A percentile compares a stretch with the other conserved stretches of the same genome.
phyloP scores from a whole-genome alignment of 2,888 invertebrate genomes.

The Apeira syringaria region DNA sequence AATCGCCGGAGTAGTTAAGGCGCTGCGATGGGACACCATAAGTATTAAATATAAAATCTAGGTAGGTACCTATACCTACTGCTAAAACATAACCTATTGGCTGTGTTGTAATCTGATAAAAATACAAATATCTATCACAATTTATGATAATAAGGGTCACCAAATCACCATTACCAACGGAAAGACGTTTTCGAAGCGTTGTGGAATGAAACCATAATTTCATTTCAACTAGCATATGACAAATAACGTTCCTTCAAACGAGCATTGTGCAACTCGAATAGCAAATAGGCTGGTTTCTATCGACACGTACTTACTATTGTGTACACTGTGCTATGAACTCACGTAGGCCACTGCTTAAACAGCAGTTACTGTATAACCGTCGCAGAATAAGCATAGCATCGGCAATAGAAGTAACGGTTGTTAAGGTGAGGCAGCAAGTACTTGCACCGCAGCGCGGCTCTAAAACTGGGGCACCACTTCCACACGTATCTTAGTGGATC shows the following conservation, averaged over 20 bases:
- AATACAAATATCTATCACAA: too few relatives aligned
- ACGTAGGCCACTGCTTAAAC: not conserved
- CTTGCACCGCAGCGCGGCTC: not conserved
- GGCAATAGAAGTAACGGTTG: not conserved
- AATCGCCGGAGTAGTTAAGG: too few relatives aligned
- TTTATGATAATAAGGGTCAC: too few relatives aligned
- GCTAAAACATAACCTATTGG: too few relatives aligned
- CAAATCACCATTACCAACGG: conserved; percentile 24
- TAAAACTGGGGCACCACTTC: not conserved
- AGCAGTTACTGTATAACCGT: not conserved
- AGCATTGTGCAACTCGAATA: conserved; percentile 16
- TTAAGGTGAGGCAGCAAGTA: not conserved
- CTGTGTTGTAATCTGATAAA: too few relatives aligned
- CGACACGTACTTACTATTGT: not conserved
- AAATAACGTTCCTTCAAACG: conserved; percentile 6
- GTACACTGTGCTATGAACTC: not conserved
- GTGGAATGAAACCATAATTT: not conserved
- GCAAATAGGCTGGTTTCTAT: conserved; percentile 14
- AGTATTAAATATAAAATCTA: too few relatives aligned
- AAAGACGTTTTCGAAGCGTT: not conserved
- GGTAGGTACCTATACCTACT: too few relatives aligned
- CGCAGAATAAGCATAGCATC: not conserved
- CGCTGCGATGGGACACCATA: too few relatives aligned
- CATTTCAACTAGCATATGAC: conserved; percentile 1
- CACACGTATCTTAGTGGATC: too few relatives aligned